Percentiles rank a stretch among this genome's conserved stretches.
These are phyloP conservation scores for Calliphora vicina DNA, from an alignment of 1,140 invertebrate genomes.

Conservation along the genomic window DNA sequence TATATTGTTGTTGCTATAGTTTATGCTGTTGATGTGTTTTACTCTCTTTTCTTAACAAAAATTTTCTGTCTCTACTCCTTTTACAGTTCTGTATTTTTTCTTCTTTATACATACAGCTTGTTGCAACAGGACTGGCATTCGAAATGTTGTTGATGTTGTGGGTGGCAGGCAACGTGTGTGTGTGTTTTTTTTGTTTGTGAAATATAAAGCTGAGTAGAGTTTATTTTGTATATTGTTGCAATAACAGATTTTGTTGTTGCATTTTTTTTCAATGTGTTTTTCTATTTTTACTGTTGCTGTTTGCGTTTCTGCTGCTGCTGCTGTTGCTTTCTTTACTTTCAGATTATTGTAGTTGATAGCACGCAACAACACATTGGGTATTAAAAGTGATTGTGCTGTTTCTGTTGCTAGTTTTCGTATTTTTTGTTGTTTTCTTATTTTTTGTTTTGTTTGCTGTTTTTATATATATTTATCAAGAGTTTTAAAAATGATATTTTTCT, in stretches of 20 bases:
- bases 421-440: background rate
- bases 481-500: background rate
- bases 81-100: too few species aligned
- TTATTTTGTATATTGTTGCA: slow-evolving; percentile 19
- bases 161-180: background rate
- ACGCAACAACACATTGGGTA: slow-evolving; percentile 20
- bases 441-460: background rate
- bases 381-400: background rate
- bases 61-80: background rate
- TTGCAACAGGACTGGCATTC: background rate
- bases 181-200: too few species aligned
- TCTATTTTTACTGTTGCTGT: too few species aligned
- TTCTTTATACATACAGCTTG: background rate
- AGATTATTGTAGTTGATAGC: slow-evolving; percentile 24
- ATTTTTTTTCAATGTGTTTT: too few species aligned
- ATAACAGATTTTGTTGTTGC: slow-evolving; percentile 8
- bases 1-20: background rate
- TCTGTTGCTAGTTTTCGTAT: background rate
- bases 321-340: slow-evolving; percentile 12
- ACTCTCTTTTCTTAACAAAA: background rate
- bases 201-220: background rate
- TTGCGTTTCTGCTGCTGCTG: background rate
- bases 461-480: background rate
- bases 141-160: background rate
- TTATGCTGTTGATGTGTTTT: background rate